A percentile compares a stretch with the other conserved stretches of the same genome.
These are phyloP conservation scores for Ectemnius lituratus DNA, from an alignment of 2,888 invertebrate genomes.

Conservation along the genomic window DNA sequence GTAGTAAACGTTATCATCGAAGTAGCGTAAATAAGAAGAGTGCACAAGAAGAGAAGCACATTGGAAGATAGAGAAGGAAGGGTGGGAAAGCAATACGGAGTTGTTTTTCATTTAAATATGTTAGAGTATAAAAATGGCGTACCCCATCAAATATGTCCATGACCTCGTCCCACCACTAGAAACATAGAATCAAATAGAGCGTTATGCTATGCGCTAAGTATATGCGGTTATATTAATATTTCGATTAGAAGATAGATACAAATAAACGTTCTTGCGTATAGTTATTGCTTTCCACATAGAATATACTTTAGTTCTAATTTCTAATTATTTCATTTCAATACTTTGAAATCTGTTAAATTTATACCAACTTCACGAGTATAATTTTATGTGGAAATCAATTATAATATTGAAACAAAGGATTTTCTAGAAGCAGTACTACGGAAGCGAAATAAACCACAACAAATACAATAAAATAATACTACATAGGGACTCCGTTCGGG, in stretches of 20 bases:
- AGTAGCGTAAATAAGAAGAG: too few relatives aligned
- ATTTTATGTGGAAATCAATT: conserved; percentile 28
- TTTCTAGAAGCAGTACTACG: conserved; percentile 69
- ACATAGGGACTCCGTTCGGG: conserved; percentile 20
- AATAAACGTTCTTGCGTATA: conserved; percentile 37
- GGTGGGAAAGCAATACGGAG: conserved; percentile 3
- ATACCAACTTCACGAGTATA: background rate
- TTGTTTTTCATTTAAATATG: conserved; percentile 40
- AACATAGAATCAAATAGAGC: conserved; percentile 82
- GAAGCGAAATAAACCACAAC: conserved; percentile 59
- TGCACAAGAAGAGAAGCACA: too few relatives aligned
- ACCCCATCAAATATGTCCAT: conserved; percentile 98
- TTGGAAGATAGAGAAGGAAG: too few relatives aligned
- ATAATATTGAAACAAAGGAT: conserved; percentile 48
- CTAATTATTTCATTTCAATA: too few relatives aligned
- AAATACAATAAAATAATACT: conserved; percentile 29
- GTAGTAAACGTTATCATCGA: too few relatives aligned
- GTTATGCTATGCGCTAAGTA: conserved; percentile 70
- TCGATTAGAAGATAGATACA: conserved; percentile 43
- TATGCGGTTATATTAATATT: conserved; percentile 45
- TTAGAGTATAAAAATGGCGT: conserved; percentile 80
- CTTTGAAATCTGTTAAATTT: too few relatives aligned
- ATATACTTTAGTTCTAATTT: background rate
- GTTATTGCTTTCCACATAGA: conserved; percentile 40
- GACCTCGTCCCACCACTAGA: conserved; percentile 98